Percentiles rank a stretch among this genome's conserved stretches.
Evolutionary conservation across 1,140 invertebrate species (phyloP).

Genomic region (Drosophila oshimai): DNA sequence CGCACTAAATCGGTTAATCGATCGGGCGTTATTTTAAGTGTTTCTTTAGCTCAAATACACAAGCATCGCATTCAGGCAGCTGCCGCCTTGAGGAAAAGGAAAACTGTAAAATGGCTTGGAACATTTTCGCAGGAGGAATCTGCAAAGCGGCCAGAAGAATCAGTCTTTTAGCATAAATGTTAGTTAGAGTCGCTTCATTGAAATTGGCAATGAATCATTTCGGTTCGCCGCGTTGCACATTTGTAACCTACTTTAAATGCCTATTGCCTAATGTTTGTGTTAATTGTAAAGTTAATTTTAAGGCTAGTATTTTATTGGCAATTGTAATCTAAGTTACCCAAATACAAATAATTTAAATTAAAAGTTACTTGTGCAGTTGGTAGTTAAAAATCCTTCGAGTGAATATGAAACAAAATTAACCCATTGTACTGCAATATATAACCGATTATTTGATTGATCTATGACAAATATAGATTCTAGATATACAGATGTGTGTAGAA

Average conservation of each 20-base stretch:
- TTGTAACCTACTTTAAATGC: slow-evolving; percentile 61
- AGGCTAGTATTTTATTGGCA: slow-evolving; percentile 40
- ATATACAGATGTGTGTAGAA: slow-evolving; percentile 51
- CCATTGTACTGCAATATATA: slow-evolving; percentile 39
- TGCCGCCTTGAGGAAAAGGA: slow-evolving; percentile 26
- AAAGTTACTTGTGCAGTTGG: slow-evolving; percentile 17
- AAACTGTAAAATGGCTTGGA: not conserved
- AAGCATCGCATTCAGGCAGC: slow-evolving; percentile 26
- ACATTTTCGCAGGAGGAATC: slow-evolving; percentile 9
- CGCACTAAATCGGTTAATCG: slow-evolving; percentile 8
- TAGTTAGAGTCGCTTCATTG: slow-evolving; percentile 62
- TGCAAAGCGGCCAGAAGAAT: slow-evolving; percentile 44
- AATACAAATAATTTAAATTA: slow-evolving; percentile 44
- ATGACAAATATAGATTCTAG: slow-evolving; percentile 36
- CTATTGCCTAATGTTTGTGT: slow-evolving; percentile 64
- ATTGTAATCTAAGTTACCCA: slow-evolving; percentile 50
- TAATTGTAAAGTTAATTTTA: slow-evolving; percentile 66
- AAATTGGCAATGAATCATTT: slow-evolving; percentile 33
- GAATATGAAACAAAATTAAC: slow-evolving; percentile 25
- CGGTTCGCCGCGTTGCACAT: slow-evolving; percentile 41
- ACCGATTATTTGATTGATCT: slow-evolving; percentile 47
- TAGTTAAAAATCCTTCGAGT: slow-evolving; percentile 16
- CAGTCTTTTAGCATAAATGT: slow-evolving; percentile 62
- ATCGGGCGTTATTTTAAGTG: slow-evolving; percentile 58
- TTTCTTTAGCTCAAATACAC: slow-evolving; percentile 70